Percentiles rank a stretch among this genome's conserved stretches.
Evolutionary conservation across 2,113 vertebrate species (phyloP).

Genomic region (Nothoprocta perdicaria): DNA sequence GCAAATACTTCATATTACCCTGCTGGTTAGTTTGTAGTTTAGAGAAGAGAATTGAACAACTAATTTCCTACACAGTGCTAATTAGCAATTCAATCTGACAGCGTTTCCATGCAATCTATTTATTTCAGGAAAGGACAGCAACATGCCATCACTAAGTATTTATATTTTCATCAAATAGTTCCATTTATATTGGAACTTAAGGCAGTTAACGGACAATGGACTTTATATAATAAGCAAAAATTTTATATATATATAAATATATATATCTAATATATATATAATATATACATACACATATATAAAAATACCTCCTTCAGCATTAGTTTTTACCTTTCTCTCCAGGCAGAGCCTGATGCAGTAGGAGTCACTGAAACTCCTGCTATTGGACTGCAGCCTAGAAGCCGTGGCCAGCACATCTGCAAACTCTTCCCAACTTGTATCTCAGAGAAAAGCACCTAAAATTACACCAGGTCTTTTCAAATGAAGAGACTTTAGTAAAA

Average conservation of each 20-base stretch:
- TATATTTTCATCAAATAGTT: constrained; percentile 25
- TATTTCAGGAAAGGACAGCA: background rate
- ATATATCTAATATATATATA: too few species aligned
- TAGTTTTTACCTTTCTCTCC: background rate
- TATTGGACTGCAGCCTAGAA: background rate
- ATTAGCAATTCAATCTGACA: background rate
- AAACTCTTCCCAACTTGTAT: background rate
- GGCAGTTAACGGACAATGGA: background rate
- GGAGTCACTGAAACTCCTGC: background rate
- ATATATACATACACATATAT: background rate
- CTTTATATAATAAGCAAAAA: background rate
- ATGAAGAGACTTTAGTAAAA: background rate
- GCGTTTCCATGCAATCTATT: background rate
- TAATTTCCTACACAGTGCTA: background rate
- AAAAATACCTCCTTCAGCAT: background rate
- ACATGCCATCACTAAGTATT: background rate
- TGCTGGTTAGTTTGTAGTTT: constrained; percentile 15
- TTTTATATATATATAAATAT: too few species aligned
- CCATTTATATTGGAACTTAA: constrained; percentile 6
- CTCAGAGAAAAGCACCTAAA: background rate
- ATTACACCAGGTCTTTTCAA: background rate
- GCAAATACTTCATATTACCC: background rate
- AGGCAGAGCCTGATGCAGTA: background rate
- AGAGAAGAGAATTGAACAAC: constrained; percentile 35
- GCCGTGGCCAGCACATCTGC: background rate